These are phyloP conservation scores for Taeniopygia guttata DNA, from an alignment of 2,797 vertebrate genomes.

Conservation along the genomic window DNA sequence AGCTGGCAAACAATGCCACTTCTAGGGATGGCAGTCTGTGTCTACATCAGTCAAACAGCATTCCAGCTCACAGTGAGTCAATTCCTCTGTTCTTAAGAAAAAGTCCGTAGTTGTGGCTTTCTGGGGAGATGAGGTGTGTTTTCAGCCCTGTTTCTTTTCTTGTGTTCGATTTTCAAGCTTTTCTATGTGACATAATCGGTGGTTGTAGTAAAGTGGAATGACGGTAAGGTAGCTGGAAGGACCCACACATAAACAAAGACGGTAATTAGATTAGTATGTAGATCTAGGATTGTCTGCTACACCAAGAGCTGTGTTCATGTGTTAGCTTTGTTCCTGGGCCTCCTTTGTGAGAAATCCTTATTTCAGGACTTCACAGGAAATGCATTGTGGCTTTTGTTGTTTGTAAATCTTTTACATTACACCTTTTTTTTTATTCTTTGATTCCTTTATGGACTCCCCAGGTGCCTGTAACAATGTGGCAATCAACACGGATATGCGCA, in stretches of 20 bases:
- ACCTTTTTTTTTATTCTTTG: background rate
- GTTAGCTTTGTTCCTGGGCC: background rate
- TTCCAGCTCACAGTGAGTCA: background rate
- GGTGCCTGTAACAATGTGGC: background rate
- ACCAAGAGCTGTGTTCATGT: background rate
- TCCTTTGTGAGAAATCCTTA: background rate
- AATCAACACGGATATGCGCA: background rate
- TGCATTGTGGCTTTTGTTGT: background rate
- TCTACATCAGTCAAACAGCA: background rate
- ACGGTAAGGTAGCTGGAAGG: background rate
- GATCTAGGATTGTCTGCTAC: background rate
- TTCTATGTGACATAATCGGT: background rate
- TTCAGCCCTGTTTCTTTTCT: background rate
- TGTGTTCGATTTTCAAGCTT: background rate
- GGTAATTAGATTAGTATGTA: background rate
- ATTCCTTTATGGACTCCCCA: background rate
- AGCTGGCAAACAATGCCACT: background rate
- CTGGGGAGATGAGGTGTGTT: fast-evolving
- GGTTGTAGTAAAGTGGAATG: background rate
- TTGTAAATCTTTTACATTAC: background rate
- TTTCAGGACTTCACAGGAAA: background rate
- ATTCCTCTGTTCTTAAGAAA: background rate
- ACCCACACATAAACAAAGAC: background rate
- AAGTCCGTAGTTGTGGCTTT: background rate
- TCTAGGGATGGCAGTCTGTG: fast-evolving